Base-by-base conservation (phyloP, 2,797 vertebrate genomes). In the Hirundo rustica region DNA sequence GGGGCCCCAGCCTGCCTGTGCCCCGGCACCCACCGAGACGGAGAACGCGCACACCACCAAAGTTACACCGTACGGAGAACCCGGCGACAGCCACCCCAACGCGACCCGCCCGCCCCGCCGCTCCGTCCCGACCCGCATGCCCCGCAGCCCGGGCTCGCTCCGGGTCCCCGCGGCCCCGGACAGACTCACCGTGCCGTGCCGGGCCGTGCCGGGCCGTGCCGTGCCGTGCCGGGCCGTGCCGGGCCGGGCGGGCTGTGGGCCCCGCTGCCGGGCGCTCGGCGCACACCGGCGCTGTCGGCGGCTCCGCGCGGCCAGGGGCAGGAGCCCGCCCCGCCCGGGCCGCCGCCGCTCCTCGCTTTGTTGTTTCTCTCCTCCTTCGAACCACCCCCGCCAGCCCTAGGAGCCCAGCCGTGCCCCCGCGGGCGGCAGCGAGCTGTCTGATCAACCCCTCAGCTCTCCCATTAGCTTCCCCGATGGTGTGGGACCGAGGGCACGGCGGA, bases 311-410 rank as follows among this genome's bases (percentile, higher is more conserved):
- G 18, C 16, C n/a, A 45, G 55, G 72, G 48, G 50, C 76, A 16
- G 55, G 32, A 75, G 88, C 34, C 88, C 91, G 85, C 91, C 95
- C 95, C 70, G 84, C 80, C 92, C 17, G 88, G 17, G 66, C 81
- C 9, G 48, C 42, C 61, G 51, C 55, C 17, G 23, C 68, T 44
- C 65, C 14, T 5, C 7, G 30, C 11, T 17, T 40, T 6, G 34
- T 6, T 48, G 48, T 11, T 74, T 29, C 68, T 17, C 88, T 76
- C 88, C 92, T 88, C 93, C 73, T 93, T 92, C 70, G 58, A 27
- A 40, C 66, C 93, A 38, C 32, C 66, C 86, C 70, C 66, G 86
- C 76, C 85, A 75, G 78, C 71, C 16, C 75, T 16, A 62, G 44
- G n/a, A 83, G 73, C 77, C 40, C 30, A 11, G 62, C 66, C 82